These are phyloP conservation scores for Herpetotheres cachinnans DNA, from an alignment of 2,113 vertebrate genomes.

Conservation along the genomic window DNA sequence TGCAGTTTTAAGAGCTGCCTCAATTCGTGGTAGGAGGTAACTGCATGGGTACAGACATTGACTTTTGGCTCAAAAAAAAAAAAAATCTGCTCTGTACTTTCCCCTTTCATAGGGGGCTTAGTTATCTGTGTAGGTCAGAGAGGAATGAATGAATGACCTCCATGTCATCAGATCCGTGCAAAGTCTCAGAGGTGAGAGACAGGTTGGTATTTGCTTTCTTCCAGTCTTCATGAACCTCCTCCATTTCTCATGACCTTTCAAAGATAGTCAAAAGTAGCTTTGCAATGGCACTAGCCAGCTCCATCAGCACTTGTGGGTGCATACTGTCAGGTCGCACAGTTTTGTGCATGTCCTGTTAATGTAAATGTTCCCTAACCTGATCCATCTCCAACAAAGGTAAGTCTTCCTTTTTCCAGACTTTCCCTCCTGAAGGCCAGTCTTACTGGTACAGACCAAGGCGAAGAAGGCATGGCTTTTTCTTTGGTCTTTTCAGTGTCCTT, in stretches of 20 bases:
- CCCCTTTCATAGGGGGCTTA: accelerated
- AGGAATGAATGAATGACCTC: neutral
- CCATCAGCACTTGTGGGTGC: neutral
- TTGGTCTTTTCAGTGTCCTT: neutral
- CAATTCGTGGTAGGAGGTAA: neutral
- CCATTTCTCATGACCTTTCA: neutral
- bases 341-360: neutral
- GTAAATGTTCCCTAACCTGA: neutral
- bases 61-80: neutral
- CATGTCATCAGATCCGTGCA: too few species aligned
- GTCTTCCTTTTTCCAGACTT: neutral
- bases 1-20: neutral
- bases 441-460: neutral
- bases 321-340: neutral
- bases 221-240: neutral
- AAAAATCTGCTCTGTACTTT: neutral
- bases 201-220: neutral
- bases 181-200: neutral
- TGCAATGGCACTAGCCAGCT: neutral
- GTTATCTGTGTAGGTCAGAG: neutral
- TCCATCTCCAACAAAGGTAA: neutral
- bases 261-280: neutral
- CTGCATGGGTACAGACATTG: neutral
- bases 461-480: neutral
- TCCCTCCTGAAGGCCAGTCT: neutral